Base-by-base conservation (phyloP, 1,140 invertebrate genomes). In the Chelonus insularis region DNA sequence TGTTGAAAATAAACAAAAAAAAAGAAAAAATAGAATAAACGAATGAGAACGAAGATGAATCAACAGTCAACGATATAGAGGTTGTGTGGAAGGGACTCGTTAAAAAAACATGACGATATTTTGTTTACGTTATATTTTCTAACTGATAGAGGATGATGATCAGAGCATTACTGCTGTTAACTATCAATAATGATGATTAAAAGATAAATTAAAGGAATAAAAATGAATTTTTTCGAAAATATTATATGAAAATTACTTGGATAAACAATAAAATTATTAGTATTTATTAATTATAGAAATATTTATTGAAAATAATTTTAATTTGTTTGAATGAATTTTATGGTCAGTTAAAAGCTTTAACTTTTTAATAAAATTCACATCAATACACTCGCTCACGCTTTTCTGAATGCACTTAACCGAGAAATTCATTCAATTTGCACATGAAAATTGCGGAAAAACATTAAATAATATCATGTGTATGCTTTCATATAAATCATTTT, bases 371-470 rank as follows among this genome's bases (percentile, higher is more conserved):
- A 52, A 29, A 18, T 52, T 34, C 45, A 48, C 45, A 29, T 23
- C 12, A 20, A 5, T 29, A 20, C 20, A 48, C 21, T 23, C 20
- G 11, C 20, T 23, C 20, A 25, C 20, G 21, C 45, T 48, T 48
- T 48, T 48, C 18, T 7, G 21, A 48, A 48, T n/a, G 21, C 45
- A 48, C 4, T 29, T 18, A 48, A 23, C 8, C 45, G 45, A 48
- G 21, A 48, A 48, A 48, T 48, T 23, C 45, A 48, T 48, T 25
- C 18, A 23, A 48, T 25, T 23, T 29, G 32, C 14, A 50, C 34
- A 58, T 48, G 43, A 58, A 58, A 48, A 58, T 58, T 48, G 56
- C 45, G 45, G 20, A 48, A 48, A 29, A 21, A 23, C 5, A 16
- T 9, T 29, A 12, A n/a, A 45, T 48, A 47, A 58, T 36, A 58